Evolutionary conservation across 2,113 vertebrate genomes (phyloP), one percentile per base, ranked within the genome.

Genomic region (Ptilorrhoa leucosticta): DNA sequence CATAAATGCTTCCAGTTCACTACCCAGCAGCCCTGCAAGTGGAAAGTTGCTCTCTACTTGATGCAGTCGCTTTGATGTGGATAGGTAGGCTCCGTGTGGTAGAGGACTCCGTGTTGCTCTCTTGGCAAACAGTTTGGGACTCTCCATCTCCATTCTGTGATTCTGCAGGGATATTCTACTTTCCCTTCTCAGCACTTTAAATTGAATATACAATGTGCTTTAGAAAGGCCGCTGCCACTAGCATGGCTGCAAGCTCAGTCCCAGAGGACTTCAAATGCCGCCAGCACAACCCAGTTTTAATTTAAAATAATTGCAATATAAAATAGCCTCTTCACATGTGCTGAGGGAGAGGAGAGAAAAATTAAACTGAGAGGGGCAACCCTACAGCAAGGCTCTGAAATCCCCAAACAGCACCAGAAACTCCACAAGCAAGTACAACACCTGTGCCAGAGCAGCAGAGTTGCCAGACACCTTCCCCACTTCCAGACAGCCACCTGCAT

Each of bases 281-380:
- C 83, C 51, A 93, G 97, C 75, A 79, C 94, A 96, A 95, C 93
- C 95, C 69, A 93, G 92, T 94, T 97, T 97, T 96, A 97, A 96
- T 94, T 96, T 94, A 93, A 97, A 97, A 96, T 96, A 97, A 97
- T 83, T 97, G 94, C 84, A 88, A 90, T 82, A 93, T 91, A 95
- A 96, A 97, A 96, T 83, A 94, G 93, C 35, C 13, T 87, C 81
- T 95, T 80, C 84, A 54, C 61, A 54, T 75, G 83, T 87, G 94
- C 96, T 95, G 56, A 93, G 95, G 95, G 96, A 97, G 68, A 94
- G 80, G 35, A 96, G 90, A 95, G 88, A 79, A 95, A 97, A 97
- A 97, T 97, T 96, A 96, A 96, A 97, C 93, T 95, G 76, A 94
- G 81, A 95, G 93, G 96, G 95, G 97, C 96, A 95, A 71, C 88